Conservation (phyloP, 2,113 vertebrate species). For the Malaclemys terrapin region DNA sequence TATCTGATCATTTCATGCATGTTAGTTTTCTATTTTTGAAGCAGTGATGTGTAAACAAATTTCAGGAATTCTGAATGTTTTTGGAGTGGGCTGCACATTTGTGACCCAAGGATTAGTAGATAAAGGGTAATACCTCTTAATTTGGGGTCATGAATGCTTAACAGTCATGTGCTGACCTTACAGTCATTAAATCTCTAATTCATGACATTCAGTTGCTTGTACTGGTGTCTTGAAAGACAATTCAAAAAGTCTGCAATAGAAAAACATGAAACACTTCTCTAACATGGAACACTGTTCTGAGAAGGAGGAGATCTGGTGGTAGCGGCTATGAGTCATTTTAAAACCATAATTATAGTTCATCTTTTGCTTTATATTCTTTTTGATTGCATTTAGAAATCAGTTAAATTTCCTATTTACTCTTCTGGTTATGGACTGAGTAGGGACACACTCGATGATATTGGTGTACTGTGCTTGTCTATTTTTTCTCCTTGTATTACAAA, state of each 20-base stretch:
- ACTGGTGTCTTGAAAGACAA: constrained; percentile 21
- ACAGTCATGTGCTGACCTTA: constrained; percentile 59
- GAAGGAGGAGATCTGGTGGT: background rate
- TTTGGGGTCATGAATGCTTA: constrained; percentile 69
- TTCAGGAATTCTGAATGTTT: constrained; percentile 72
- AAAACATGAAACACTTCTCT: constrained; percentile 19
- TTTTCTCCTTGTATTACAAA: background rate
- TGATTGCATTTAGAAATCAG: background rate
- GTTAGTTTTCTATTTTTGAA: constrained; percentile 60
- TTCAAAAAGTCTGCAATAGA: constrained; percentile 39
- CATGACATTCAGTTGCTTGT: constrained; percentile 59
- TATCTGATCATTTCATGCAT: constrained; percentile 47
- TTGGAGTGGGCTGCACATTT: constrained; percentile 61
- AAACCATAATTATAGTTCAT: background rate
- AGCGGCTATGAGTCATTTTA: constrained; percentile 5
- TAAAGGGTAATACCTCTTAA: constrained; percentile 70
- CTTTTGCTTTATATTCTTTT: background rate
- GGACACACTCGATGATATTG: fast-evolving
- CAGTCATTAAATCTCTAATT: constrained; percentile 65
- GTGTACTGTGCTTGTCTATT: fast-evolving
- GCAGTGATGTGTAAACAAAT: constrained; percentile 69
- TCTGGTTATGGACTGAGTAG: background rate
- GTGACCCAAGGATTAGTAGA: constrained; percentile 70
- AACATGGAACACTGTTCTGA: background rate
- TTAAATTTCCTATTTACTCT: background rate